Base-by-base conservation (phyloP, 2,797 vertebrate species). In the Lithobates pipiens region DNA sequence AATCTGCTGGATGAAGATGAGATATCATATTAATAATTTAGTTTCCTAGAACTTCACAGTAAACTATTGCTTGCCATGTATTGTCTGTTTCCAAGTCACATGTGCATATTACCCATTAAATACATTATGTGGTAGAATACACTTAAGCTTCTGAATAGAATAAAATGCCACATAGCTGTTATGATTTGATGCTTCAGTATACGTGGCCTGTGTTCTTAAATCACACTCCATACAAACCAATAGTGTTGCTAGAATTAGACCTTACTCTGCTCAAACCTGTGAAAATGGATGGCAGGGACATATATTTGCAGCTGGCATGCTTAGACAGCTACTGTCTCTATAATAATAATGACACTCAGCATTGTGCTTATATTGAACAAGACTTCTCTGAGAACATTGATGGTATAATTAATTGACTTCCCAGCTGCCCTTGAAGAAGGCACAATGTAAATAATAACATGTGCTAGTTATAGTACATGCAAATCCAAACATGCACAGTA, bases 361-460 rank as follows among this genome's bases (percentile, higher is more conserved):
- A 50, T 29, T 44, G 0, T 16, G 39, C 50, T 25, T 3, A 72
- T 70, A 80, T 61, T 72, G 69, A 72, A 61, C 46, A 71, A 70
- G 44, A 81, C 11, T 39, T 70, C 32, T 80, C 1, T 36, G 44
- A 54, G 78, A 80, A 54, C 42, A 23, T 29, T 54, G 27, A 71
- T 69, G 42, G 68, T 80, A 80, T 71, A 71, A 54, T 80, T 80
- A 80, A 80, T 80, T 54, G 77, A 71, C 78, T 80, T 71, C 57
- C 44, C 36, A 57, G 34, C 77, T 80, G 78, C 71, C 68, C 78
- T 80, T 71, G 78, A 71, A n/a, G 18, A 34, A 71, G 54, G 54
- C 68, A 57, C 29, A 71, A 36, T 39, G 77, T 18, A 57, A 57
- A 71, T 71, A 80, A 57, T 80, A 80, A 18, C 18, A 6, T n/a